Evolutionary conservation across 2,113 vertebrate genomes (phyloP), one percentile per base, ranked within the genome.

Genomic region (Coregonus clupeaformis): DNA sequence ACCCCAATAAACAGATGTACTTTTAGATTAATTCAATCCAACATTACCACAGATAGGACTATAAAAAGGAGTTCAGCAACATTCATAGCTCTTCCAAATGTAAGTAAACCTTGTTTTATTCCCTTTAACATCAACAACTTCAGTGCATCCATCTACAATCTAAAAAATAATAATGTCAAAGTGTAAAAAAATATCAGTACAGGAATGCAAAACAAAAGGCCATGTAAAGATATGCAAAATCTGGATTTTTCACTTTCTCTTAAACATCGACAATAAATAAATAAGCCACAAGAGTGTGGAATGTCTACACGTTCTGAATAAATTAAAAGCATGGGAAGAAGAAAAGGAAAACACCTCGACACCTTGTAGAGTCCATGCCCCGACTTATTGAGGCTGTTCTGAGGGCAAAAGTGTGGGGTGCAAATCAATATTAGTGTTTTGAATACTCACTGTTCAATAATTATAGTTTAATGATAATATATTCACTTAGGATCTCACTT

Each of bases 241-340:
- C 74, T 80, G 64, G 66, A 88, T 65, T 86, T 52, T 14, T 52
- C 16, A 18, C 16, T 16, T 14, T 47, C 45, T 16, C 47, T 90
- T 85, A 91, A 92, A 87, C 84, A 91, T 85, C 92, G 94, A 96
- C 94, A 98, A 98, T 98, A 99, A 98, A 98, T 98, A 98, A 95
- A 98, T 98, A 98, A 98, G 89, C 93, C 95, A 95, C 94, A 90
- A 89, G 91, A 80, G 76, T 92, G 94, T 94, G 94, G 93, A 93
- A 93, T 94, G 92, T 93, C 93, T 91, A 88, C 87, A 87, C 89
- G 85, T 69, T 45, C 95, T 92, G 94, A 93, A 98, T 97, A 98
- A 97, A 97, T 96, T 96, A 94, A 90, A 95, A 87, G 94, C 90
- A 94, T 32, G 45, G 90, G 86, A 81, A 75, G 89, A 86, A 2